A percentile compares a stretch with the other conserved stretches of the same genome.
Conservation (phyloP, 2,888 invertebrate genomes). For the Limnephilus auricula region DNA sequence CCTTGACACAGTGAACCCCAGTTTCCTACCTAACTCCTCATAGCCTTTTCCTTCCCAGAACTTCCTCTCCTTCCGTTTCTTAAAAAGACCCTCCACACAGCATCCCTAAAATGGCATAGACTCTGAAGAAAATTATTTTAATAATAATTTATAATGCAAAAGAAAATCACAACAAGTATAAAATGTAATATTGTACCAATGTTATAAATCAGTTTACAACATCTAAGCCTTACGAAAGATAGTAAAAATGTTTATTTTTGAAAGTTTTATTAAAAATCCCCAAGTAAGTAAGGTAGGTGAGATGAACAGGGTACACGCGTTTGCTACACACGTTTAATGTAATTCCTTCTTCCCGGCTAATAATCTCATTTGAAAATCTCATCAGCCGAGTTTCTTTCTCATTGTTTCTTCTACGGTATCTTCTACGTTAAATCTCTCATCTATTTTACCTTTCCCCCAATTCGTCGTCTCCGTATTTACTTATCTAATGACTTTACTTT, state of each 20-base stretch:
- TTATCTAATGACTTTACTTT: neutral
- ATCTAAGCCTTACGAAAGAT: neutral
- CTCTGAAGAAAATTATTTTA: no score
- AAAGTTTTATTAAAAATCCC: neutral
- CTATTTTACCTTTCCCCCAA: neutral
- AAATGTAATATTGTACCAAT: no score
- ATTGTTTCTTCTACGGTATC: neutral
- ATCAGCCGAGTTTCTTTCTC: neutral
- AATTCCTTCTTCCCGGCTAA: neutral
- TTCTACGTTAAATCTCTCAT: neutral
- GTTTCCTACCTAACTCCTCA: no score
- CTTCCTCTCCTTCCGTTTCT: no score
- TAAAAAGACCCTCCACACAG: no score
- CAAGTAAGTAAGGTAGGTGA: neutral
- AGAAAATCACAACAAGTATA: no score
- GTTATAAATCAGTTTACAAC: neutral
- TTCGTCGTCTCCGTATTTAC: neutral
- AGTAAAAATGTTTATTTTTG: neutral
- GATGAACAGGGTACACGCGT: neutral
- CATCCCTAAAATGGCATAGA: no score
- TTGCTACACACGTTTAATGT: neutral
- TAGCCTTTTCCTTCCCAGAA: no score
- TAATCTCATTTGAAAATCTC: neutral
- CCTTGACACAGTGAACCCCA: no score
- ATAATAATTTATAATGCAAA: no score